phyloP scores from a whole-genome alignment of 2,797 vertebrate species.

The Sarcophilus harrisii region DNA sequence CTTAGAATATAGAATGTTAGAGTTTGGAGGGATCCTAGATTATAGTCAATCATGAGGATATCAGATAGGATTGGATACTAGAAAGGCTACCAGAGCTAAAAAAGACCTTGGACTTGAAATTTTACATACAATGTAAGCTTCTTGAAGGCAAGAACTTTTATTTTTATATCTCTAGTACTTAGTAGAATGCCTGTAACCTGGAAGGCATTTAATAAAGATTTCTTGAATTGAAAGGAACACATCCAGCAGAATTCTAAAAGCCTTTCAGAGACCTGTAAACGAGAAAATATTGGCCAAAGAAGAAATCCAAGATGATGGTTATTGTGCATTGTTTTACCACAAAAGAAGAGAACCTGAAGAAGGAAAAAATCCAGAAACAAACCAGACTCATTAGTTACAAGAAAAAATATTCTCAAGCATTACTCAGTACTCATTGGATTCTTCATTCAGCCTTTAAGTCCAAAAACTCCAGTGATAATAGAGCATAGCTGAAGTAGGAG shows the following conservation, averaged over 20 bases:
- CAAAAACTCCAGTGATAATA: not conserved
- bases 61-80: no score
- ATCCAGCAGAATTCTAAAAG: not conserved
- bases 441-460: no score
- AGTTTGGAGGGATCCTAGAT: no score
- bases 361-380: fast-evolving
- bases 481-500: fast-evolving
- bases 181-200: not conserved
- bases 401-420: fast-evolving
- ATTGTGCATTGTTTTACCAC: fast-evolving
- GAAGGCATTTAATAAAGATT: not conserved
- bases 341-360: not conserved
- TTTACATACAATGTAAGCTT: not conserved
- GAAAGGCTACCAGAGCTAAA: not conserved
- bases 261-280: not conserved
- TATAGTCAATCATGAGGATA: no score
- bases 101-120: not conserved
- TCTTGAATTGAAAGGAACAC: not conserved
- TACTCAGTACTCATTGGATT: not conserved
- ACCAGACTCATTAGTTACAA: not conserved
- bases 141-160: not conserved
- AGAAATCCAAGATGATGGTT: not conserved
- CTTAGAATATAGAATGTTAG: not conserved
- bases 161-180: not conserved
- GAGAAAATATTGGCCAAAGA: not conserved